phyloP scores from a whole-genome alignment of 2,113 vertebrate genomes.

The Bettongia penicillata region DNA sequence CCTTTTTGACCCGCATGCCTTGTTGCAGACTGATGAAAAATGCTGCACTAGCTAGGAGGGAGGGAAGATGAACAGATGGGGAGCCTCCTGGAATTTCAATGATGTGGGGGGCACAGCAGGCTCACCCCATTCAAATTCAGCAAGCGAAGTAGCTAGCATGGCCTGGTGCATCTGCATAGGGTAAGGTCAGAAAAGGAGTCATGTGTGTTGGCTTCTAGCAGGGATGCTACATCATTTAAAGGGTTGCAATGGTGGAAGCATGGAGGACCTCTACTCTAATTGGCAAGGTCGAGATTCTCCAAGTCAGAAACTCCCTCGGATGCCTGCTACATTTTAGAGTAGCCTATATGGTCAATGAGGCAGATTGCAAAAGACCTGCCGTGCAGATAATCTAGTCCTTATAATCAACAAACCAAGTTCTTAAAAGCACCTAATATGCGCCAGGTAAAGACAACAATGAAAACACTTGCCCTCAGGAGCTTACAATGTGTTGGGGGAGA shows the following conservation, averaged over 20 bases:
- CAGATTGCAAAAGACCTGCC: too few relatives aligned
- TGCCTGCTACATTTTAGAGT: background rate
- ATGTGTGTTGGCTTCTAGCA: background rate
- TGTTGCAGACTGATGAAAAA: background rate
- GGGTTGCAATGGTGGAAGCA: background rate
- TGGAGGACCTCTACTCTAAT: background rate
- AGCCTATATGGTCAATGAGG: background rate
- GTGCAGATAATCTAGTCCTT: fast-evolving
- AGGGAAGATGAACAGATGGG: background rate
- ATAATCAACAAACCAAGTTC: background rate
- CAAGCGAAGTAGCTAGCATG: background rate
- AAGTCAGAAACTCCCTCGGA: background rate
- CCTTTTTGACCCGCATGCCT: background rate
- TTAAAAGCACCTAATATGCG: background rate
- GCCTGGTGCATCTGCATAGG: background rate
- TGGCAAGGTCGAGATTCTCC: background rate
- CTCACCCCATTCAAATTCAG: background rate
- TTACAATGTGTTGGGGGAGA: background rate
- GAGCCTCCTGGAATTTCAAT: background rate
- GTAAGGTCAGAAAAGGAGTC: background rate
- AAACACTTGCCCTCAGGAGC: background rate
- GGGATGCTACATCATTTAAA: background rate
- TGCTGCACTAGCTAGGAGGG: background rate
- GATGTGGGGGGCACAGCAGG: background rate
- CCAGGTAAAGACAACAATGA: background rate